Conservation (phyloP, 2,888 invertebrate species). For the Chymomyza procnemis region DNA sequence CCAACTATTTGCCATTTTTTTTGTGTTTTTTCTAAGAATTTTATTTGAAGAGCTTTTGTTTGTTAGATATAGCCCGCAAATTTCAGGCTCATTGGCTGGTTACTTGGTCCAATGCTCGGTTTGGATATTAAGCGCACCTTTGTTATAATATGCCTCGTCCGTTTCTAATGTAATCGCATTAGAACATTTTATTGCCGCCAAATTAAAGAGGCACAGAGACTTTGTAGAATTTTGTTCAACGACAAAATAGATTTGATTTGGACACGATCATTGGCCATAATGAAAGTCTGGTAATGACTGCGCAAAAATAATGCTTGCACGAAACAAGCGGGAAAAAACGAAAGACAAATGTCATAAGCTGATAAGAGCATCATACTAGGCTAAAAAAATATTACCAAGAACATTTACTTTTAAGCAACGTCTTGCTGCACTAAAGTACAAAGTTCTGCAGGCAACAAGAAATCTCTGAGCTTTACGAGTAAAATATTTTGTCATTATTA, state of each 20-base stretch:
- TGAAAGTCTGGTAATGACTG: slow-evolving; percentile 38
- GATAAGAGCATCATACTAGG: slow-evolving; percentile 50
- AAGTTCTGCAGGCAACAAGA: background rate
- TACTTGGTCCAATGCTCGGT: background rate
- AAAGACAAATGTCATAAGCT: slow-evolving; percentile 44
- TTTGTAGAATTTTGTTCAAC: slow-evolving; percentile 7
- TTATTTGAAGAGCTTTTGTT: slow-evolving; percentile 58
- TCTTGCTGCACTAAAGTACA: background rate
- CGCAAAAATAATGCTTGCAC: slow-evolving; percentile 30
- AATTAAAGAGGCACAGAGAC: slow-evolving; percentile 33
- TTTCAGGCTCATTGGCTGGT: slow-evolving; percentile 6
- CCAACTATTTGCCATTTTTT: slow-evolving; percentile 32
- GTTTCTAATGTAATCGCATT: slow-evolving; percentile 72
- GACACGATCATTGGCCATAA: slow-evolving; percentile 70
- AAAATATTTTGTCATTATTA: slow-evolving; percentile 45
- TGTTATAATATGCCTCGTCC: slow-evolving; percentile 10
- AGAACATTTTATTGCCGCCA: slow-evolving; percentile 52
- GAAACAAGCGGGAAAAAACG: too few relatives aligned
- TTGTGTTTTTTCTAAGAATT: slow-evolving; percentile 22
- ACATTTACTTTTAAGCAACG: too few relatives aligned
- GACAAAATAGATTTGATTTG: slow-evolving; percentile 66
- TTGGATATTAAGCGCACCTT: slow-evolving; percentile 43
- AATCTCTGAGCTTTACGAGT: background rate
- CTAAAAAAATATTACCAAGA: background rate
- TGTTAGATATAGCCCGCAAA: slow-evolving; percentile 49